Conservation (phyloP, 2,113 vertebrate species). For the Peromyscus californicus region DNA sequence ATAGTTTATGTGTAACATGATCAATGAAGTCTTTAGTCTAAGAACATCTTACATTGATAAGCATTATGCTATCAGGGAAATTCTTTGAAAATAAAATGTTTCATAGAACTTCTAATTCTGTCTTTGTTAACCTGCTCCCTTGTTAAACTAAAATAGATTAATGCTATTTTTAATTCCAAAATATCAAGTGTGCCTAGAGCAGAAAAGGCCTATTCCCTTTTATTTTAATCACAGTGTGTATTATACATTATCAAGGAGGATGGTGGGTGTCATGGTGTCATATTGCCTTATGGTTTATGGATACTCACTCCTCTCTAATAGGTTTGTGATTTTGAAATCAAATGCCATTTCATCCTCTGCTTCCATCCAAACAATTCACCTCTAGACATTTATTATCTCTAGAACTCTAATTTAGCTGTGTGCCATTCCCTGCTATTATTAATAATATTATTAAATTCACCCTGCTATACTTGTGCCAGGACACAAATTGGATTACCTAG, state of each 20-base stretch:
- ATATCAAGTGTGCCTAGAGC: neutral
- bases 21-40: constrained; percentile 34
- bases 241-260: neutral
- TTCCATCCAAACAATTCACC: neutral
- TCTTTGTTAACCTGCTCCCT: neutral
- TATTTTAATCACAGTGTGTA: neutral
- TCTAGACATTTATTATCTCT: constrained; percentile 18
- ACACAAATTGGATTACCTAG: neutral
- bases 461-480: neutral
- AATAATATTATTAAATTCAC: neutral
- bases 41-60: neutral
- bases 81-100: constrained; percentile 5
- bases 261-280: neutral
- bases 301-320: neutral
- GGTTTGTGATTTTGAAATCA: constrained; percentile 49
- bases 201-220: neutral
- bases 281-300: neutral
- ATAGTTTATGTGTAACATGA: constrained; percentile 22
- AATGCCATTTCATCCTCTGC: constrained; percentile 1
- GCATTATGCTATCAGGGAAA: neutral
- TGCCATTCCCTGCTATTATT: neutral
- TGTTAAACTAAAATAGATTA: constrained; percentile 41
- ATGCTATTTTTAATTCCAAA: neutral
- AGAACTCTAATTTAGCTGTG: neutral
- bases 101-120: constrained; percentile 55